Conservation (phyloP, 2,113 vertebrate species). For the Neoarius graeffei region DNA sequence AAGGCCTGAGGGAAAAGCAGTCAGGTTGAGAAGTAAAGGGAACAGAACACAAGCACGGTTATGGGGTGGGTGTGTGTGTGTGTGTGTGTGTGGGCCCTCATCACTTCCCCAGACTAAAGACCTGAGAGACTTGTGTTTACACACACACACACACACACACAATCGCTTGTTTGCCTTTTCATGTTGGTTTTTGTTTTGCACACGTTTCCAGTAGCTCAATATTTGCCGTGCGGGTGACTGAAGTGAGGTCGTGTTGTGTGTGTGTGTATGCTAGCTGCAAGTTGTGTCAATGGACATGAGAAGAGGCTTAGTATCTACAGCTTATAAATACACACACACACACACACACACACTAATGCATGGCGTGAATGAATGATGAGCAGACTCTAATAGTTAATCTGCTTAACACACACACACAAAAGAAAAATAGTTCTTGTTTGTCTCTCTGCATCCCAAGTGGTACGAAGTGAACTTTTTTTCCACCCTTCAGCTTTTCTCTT, state of each 20-base stretch:
- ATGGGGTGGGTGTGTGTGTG: slow-evolving; percentile 48
- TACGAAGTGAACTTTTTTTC: neutral
- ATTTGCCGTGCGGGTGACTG: slow-evolving; percentile 36
- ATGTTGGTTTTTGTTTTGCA: slow-evolving; percentile 52
- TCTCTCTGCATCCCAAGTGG: neutral
- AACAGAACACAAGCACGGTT: slow-evolving; percentile 54
- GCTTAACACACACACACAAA: slow-evolving; percentile 1
- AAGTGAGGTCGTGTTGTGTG: slow-evolving; percentile 10
- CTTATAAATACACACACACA: slow-evolving; percentile 35
- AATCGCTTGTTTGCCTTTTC: slow-evolving; percentile 46
- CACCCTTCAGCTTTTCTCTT: neutral
- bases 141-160: slow-evolving; percentile 45
- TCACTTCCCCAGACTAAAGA: slow-evolving; percentile 49
- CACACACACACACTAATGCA: slow-evolving; percentile 8
- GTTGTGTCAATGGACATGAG: slow-evolving; percentile 17
- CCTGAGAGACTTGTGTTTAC: slow-evolving; percentile 47
- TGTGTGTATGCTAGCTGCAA: neutral
- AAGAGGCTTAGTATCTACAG: slow-evolving; percentile 16
- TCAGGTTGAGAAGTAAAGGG: slow-evolving; percentile 39
- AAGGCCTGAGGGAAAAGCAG: slow-evolving; percentile 51
- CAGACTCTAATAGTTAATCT: slow-evolving; percentile 14
- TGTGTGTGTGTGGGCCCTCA: slow-evolving; percentile 53
- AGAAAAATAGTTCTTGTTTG: slow-evolving; percentile 3
- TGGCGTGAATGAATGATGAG: slow-evolving; percentile 32
- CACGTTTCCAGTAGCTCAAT: slow-evolving; percentile 39